A percentile compares a stretch with the other conserved stretches of the same genome.
These are phyloP conservation scores for Meriones psammophilus DNA, from an alignment of 2,797 vertebrate species.

Conservation along the genomic window DNA sequence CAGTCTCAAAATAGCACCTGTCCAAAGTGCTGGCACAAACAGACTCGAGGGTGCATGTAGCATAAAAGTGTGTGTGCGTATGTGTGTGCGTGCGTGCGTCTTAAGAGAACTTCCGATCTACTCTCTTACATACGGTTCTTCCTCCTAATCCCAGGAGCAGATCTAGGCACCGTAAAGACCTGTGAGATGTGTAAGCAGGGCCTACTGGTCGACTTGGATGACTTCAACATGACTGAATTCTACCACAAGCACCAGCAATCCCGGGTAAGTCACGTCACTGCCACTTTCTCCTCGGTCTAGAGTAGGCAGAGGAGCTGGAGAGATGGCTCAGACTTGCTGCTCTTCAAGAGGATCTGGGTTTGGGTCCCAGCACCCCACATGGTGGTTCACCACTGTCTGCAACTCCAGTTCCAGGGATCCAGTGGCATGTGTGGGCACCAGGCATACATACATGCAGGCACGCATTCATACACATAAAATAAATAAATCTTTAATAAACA, in stretches of 20 bases:
- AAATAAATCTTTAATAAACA: background rate
- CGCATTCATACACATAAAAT: background rate
- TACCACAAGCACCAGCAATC: conserved; percentile 83
- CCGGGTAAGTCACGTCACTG: conserved; percentile 74
- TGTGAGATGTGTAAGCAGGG: conserved; percentile 86
- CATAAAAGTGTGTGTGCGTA: background rate
- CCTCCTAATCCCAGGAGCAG: conserved; percentile 81
- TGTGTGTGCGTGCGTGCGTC: background rate
- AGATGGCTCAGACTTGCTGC: background rate
- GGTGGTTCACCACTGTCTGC: background rate
- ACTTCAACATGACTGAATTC: conserved; percentile 80
- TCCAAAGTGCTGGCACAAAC: conserved; percentile 19
- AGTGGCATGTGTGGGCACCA: background rate
- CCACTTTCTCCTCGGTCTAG: background rate
- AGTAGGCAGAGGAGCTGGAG: background rate
- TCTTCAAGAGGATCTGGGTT: background rate
- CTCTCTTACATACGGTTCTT: background rate
- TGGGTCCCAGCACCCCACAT: background rate
- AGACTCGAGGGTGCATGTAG: background rate
- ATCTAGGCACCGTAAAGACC: conserved; percentile 82
- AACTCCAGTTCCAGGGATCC: background rate
- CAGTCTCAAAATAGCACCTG: conserved; percentile 56
- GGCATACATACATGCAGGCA: background rate
- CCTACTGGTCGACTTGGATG: conserved; percentile 77
- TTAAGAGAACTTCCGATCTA: background rate